phyloP scores from a whole-genome alignment of 1,140 invertebrate species.

The Eriocheir sinensis region DNA sequence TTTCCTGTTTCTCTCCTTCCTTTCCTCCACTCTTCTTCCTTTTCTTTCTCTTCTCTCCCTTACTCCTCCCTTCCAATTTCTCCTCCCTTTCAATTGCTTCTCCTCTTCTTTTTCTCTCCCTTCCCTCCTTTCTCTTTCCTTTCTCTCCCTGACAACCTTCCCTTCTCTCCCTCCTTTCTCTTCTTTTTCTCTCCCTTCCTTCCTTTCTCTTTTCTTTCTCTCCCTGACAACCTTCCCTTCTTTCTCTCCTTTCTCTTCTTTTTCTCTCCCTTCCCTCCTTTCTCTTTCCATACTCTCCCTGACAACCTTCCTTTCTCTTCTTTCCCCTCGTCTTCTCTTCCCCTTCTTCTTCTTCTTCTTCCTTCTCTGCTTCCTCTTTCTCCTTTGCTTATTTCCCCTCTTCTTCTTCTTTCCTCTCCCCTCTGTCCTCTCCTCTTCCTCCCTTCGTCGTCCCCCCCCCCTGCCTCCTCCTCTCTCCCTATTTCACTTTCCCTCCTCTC shows the following conservation, averaged over 20 bases:
- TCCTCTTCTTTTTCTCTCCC: background rate
- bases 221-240: too few relatives aligned
- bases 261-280: background rate
- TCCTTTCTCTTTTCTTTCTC: too few relatives aligned
- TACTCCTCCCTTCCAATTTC: background rate
- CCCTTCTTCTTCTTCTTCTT: background rate
- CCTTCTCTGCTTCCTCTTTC: too few relatives aligned
- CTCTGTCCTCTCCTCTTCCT: too few relatives aligned
- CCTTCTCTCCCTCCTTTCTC: too few relatives aligned
- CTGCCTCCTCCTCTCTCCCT: background rate
- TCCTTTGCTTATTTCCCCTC: background rate
- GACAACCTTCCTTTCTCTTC: too few relatives aligned
- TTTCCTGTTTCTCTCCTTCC: background rate
- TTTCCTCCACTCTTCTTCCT: too few relatives aligned
- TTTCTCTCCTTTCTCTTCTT: background rate
- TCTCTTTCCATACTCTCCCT: too few relatives aligned
- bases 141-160: too few relatives aligned
- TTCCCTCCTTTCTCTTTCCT: background rate
- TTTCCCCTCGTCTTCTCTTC: background rate
- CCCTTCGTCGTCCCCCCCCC: background rate
- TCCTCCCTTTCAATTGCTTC: background rate
- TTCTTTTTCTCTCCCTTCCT: too few relatives aligned
- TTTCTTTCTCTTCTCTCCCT: background rate
- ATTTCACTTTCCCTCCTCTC: background rate
- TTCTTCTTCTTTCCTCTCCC: background rate